Base-by-base conservation (phyloP, 2,113 vertebrate species). In the Ailurus styani region DNA sequence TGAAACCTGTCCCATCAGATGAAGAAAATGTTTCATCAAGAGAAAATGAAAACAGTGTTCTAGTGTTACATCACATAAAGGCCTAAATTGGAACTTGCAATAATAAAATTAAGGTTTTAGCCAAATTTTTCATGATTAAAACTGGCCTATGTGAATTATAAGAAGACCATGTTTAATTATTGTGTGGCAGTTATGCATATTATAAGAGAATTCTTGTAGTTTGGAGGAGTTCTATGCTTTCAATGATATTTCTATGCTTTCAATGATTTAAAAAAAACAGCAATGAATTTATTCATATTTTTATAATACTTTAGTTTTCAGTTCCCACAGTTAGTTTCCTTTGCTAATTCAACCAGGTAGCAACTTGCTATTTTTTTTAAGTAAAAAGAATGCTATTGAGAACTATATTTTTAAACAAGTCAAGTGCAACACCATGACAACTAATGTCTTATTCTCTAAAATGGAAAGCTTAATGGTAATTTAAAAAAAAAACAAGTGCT, bases 351-450 rank as follows among this genome's bases (percentile, higher is more conserved):
- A 96, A 55, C 15, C 77, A 25, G 29, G 40, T n/a, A 97, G 7
- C 31, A 40, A 84, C 54, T 90, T 94, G 25, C 15, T 42, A 47
- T 55, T 82, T 96, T 91, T 94, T 97, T 97, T 60, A 79, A 64
- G 57, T 25, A 25, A 93, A 93, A 96, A 96, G 89, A 97, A 89
- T 66, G 7, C 54, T 70, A 68, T 11, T 40, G 18, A 91, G 52
- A 78, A 93, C 3, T 31, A 52, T 68, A 95, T 68, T 89, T 96
- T 83, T 77, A 97, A 98, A 79, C 9, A 95, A 95, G 66, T 96
- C 90, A 97, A 97, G 78, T 83, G 23, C 52, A 95, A 87, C 8
- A 93, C 75, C 45, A 91, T 97, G 78, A 97, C 89, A 96, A 96
- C 83, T 87, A 95, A 94, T 96, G n/a, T 42, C 64, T 96, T 96